Evolutionary conservation across 1,140 invertebrate species (phyloP).

Genomic region (Rhopalosiphum maidis): DNA sequence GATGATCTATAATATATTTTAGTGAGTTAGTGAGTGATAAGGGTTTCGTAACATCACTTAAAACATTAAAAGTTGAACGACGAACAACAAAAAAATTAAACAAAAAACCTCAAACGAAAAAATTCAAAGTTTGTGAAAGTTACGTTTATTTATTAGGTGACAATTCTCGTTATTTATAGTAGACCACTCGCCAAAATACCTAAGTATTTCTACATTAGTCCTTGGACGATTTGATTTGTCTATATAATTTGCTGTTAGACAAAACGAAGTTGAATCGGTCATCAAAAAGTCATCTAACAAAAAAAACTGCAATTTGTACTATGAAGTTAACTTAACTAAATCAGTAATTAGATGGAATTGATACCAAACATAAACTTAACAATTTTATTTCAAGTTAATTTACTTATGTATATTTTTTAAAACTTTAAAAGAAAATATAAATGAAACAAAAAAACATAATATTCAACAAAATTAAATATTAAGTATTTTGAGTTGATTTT

Average conservation of each 20-base stretch:
- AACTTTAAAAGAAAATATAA: background rate
- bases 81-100: background rate
- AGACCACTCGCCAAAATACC: background rate
- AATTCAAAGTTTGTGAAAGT: background rate
- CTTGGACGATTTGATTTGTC: background rate
- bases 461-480: background rate
- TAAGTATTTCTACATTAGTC: background rate
- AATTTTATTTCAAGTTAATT: background rate
- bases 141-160: background rate
- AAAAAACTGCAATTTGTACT: background rate
- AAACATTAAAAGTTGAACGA: background rate
- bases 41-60: background rate
- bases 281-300: background rate
- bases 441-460: background rate
- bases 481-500: background rate
- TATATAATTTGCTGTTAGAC: background rate
- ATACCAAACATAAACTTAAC: too few species aligned
- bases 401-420: background rate
- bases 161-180: background rate
- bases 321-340: background rate
- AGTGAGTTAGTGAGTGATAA: background rate
- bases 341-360: too few species aligned
- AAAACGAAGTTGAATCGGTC: background rate
- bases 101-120: background rate
- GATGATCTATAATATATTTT: background rate